Evolutionary conservation across 2,113 vertebrate genomes (phyloP).

Genomic region (Monarcha castaneiventris): DNA sequence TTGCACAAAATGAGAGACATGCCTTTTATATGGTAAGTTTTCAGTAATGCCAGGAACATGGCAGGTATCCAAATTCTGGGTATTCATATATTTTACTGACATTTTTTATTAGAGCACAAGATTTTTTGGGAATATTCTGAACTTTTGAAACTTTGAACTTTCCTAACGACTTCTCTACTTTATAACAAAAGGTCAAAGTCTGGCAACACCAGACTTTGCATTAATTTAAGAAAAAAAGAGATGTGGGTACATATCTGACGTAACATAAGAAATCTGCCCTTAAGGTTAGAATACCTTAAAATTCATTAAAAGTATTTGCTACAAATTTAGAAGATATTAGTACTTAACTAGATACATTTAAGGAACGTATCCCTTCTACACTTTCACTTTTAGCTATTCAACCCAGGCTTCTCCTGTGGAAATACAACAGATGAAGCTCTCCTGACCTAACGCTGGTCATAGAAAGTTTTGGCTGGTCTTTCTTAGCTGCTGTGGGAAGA

Average conservation of each 20-base stretch:
- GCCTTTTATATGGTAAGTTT: not conserved
- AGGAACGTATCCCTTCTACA: not conserved
- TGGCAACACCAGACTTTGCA: not conserved
- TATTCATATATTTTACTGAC: not conserved
- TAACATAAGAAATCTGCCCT: not conserved
- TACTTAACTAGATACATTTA: not conserved
- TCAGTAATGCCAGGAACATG: not conserved
- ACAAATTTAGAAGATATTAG: not conserved
- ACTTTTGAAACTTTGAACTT: not conserved
- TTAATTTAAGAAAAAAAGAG: not conserved
- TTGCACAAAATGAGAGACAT: not conserved
- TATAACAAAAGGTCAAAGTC: not conserved
- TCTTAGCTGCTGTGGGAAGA: not conserved
- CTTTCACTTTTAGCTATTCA: not conserved
- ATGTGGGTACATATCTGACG: not conserved
- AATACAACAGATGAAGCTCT: not conserved
- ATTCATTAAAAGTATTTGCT: not conserved
- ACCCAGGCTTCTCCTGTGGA: not conserved
- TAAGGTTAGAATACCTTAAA: not conserved
- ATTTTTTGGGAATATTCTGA: not conserved
- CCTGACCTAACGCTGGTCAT: not conserved
- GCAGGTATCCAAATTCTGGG: not conserved
- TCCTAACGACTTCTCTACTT: not conserved
- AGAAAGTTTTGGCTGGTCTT: not conserved
- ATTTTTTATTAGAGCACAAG: not conserved